Evolutionary conservation across 2,113 vertebrate genomes (phyloP).

Genomic region (Pao palembangensis): DNA sequence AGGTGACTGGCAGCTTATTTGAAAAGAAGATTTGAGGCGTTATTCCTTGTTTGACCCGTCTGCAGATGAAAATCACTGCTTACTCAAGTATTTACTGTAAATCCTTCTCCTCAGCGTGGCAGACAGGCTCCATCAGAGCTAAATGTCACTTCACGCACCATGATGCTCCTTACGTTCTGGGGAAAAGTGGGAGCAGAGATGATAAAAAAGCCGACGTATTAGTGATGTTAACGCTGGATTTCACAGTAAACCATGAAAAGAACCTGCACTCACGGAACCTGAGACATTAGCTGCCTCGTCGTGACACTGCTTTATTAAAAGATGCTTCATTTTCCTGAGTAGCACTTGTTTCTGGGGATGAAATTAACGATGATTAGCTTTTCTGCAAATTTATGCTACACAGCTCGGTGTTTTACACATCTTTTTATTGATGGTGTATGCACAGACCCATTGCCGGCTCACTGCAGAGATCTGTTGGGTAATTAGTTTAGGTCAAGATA

Average conservation of each 20-base stretch:
- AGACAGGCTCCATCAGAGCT: neutral
- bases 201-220: conserved; percentile 13
- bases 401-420: neutral
- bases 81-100: neutral
- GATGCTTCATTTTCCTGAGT: neutral
- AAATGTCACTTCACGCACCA: neutral
- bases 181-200: no score
- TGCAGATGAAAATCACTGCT: neutral
- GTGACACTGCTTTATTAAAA: no score
- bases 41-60: conserved; percentile 7
- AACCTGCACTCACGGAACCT: conserved; percentile 2
- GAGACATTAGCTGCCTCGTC: neutral
- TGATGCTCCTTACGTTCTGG: neutral
- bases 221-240: conserved; percentile 6
- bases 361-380: neutral
- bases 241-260: conserved; percentile 4
- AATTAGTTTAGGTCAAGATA: conserved; percentile 7
- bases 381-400: neutral
- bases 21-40: neutral
- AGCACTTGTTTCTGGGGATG: neutral
- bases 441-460: neutral
- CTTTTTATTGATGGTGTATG: neutral
- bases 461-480: neutral
- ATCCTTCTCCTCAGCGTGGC: neutral
- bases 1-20: neutral